phyloP scores from a whole-genome alignment of 2,888 invertebrate genomes.

The Parapristionchus giblindavisi region DNA sequence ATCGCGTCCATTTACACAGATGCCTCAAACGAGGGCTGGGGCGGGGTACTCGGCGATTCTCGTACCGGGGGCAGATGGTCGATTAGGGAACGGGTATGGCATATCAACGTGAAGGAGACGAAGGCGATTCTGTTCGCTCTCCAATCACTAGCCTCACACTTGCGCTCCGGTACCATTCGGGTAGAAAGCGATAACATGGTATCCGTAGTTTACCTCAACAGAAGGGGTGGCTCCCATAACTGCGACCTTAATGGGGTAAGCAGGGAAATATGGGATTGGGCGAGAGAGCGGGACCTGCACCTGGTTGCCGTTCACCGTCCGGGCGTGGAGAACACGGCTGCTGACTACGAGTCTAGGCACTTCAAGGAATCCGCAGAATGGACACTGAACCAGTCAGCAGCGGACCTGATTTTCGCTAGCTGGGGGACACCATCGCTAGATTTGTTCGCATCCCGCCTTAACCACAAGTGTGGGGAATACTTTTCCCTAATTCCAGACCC shows the following conservation, averaged over 20 bases:
- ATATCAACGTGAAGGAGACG: slow-evolving; percentile 29
- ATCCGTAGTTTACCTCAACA: slow-evolving; percentile 16
- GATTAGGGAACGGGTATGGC: not conserved
- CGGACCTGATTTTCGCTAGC: not conserved
- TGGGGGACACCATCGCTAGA: slow-evolving; percentile 4
- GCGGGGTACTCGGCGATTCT: not conserved
- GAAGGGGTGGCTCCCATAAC: slow-evolving; percentile 10
- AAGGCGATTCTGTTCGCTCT: not conserved
- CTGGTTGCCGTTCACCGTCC: slow-evolving; percentile 26
- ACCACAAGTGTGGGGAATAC: slow-evolving; percentile 1
- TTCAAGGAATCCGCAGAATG: too few species aligned
- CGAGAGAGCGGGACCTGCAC: not conserved
- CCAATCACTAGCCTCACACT: not conserved
- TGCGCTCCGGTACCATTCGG: not conserved
- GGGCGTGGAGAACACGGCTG: not conserved
- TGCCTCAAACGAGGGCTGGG: slow-evolving; percentile 32
- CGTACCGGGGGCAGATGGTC: slow-evolving; percentile 24
- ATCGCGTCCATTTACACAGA: slow-evolving; percentile 15
- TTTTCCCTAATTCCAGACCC: not conserved
- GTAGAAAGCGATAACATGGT: slow-evolving; percentile 4
- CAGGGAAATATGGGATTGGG: slow-evolving; percentile 28
- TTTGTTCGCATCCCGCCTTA: slow-evolving; percentile 5
- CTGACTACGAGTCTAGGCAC: not conserved
- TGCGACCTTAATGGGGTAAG: not conserved
- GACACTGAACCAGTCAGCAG: not conserved